A percentile compares a stretch with the other conserved stretches of the same genome.
These are phyloP conservation scores for Zaprionus gabonicus DNA, from an alignment of 1,140 invertebrate species.

Conservation along the genomic window DNA sequence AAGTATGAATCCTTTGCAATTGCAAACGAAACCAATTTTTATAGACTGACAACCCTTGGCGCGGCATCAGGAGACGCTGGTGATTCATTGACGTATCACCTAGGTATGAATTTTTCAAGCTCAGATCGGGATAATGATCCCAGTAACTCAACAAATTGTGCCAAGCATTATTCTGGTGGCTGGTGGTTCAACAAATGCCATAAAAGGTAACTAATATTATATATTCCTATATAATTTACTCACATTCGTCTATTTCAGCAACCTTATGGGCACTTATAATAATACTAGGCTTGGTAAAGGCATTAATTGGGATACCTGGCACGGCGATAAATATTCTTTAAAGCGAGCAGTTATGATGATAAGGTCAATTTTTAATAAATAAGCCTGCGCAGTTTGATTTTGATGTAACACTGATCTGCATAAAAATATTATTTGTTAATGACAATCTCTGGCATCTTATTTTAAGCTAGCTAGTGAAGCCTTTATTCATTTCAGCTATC, in stretches of 20 bases:
- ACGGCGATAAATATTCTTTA: not conserved
- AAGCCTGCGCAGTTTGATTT: no score
- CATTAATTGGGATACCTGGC: not conserved
- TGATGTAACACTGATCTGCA: no score
- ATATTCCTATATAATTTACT: not conserved
- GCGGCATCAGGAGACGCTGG: not conserved
- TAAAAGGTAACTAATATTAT: not conserved
- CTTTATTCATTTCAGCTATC: no score
- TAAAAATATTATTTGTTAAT: no score
- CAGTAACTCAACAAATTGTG: not conserved
- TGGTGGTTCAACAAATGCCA: not conserved
- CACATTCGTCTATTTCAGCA: not conserved
- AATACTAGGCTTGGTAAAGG: not conserved
- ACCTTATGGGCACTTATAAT: not conserved
- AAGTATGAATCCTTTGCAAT: not conserved
- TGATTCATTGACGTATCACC: not conserved
- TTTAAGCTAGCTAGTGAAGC: no score
- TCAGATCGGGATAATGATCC: not conserved
- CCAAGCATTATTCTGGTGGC: not conserved
- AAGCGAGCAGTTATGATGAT: constrained; percentile 1
- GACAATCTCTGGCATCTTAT: no score
- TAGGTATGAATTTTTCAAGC: not conserved
- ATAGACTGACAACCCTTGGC: not conserved
- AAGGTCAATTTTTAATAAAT: not conserved
- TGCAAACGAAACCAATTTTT: not conserved